phyloP scores from a whole-genome alignment of 2,797 vertebrate species.

The Cynodonichthys magdalenae region DNA sequence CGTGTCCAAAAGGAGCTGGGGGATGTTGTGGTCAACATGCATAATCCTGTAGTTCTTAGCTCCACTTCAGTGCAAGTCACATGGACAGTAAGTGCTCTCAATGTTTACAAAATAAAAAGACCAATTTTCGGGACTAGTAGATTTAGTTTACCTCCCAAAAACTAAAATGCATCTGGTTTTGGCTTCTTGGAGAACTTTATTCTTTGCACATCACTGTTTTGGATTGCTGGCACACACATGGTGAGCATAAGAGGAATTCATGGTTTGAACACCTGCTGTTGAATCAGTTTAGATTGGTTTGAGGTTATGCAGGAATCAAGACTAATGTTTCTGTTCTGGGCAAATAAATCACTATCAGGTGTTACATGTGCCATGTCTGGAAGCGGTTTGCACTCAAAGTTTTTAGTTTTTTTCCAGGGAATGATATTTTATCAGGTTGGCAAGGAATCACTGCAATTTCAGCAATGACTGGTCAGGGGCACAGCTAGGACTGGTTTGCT shows the following conservation, averaged over 20 bases:
- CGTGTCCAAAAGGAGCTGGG: conserved; percentile 95
- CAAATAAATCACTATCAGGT: conserved; percentile 77
- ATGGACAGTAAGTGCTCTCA: conserved; percentile 87
- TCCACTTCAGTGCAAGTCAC: conserved; percentile 93
- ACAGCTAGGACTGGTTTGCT: conserved; percentile 42
- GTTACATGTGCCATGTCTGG: conserved; percentile 64
- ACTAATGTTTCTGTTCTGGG: conserved; percentile 67
- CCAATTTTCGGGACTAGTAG: not conserved
- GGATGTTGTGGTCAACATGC: conserved; percentile 91
- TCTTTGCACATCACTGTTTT: conserved; percentile 42
- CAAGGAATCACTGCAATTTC: conserved; percentile 60
- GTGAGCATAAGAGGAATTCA: conserved; percentile 31
- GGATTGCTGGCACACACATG: conserved; percentile 33
- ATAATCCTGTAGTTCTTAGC: conserved; percentile 90
- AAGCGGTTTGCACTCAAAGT: conserved; percentile 56
- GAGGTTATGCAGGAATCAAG: conserved; percentile 69
- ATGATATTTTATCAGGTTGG: conserved; percentile 66
- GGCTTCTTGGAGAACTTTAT: conserved; percentile 41
- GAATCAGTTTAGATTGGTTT: conserved; percentile 66
- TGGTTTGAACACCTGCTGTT: conserved; percentile 65
- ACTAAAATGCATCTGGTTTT: conserved; percentile 16
- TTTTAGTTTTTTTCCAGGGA: conserved; percentile 55
- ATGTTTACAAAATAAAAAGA: not conserved
- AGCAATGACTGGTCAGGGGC: conserved; percentile 65
- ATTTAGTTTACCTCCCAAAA: not conserved